A percentile compares a stretch with the other conserved stretches of the same genome.
Conservation (phyloP, 2,888 invertebrate genomes). For the Temnothorax rugatulus region DNA sequence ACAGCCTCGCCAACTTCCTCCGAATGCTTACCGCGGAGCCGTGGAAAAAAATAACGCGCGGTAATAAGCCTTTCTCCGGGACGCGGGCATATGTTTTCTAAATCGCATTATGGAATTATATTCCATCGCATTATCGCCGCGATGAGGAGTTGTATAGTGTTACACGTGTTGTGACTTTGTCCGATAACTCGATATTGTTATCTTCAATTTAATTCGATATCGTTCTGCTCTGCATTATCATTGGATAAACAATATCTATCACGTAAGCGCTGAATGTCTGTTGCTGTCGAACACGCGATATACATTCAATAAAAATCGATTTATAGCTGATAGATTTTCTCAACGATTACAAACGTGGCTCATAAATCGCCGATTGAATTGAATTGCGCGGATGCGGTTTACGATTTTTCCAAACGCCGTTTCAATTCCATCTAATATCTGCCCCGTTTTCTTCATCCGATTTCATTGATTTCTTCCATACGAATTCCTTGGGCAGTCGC, state of each 20-base stretch:
- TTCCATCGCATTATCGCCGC: neutral
- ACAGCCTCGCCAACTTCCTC: slow-evolving; percentile 19
- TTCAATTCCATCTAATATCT: slow-evolving; percentile 58
- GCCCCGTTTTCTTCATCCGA: neutral
- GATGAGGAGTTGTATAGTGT: neutral
- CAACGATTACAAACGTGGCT: neutral
- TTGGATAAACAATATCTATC: slow-evolving; percentile 14
- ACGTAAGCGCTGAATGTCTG: neutral
- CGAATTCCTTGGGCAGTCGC: slow-evolving; percentile 43
- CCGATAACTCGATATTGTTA: slow-evolving; percentile 13
- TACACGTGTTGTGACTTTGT: neutral
- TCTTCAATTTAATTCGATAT: slow-evolving; percentile 18
- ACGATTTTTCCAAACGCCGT: slow-evolving; percentile 35
- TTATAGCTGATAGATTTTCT: neutral
- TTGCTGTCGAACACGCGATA: neutral
- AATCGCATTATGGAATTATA: slow-evolving; percentile 31
- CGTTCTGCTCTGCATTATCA: neutral
- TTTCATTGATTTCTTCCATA: slow-evolving; percentile 48
- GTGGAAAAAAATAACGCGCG: slow-evolving; percentile 36
- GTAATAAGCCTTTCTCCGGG: slow-evolving; percentile 23
- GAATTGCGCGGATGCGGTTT: slow-evolving; percentile 19
- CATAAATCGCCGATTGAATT: slow-evolving; percentile 27
- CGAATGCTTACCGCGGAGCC: slow-evolving; percentile 11
- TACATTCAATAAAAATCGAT: neutral
- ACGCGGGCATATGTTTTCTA: slow-evolving; percentile 4